phyloP scores from a whole-genome alignment of 2,888 invertebrate species.

The Hirtodrosophila confusa region DNA sequence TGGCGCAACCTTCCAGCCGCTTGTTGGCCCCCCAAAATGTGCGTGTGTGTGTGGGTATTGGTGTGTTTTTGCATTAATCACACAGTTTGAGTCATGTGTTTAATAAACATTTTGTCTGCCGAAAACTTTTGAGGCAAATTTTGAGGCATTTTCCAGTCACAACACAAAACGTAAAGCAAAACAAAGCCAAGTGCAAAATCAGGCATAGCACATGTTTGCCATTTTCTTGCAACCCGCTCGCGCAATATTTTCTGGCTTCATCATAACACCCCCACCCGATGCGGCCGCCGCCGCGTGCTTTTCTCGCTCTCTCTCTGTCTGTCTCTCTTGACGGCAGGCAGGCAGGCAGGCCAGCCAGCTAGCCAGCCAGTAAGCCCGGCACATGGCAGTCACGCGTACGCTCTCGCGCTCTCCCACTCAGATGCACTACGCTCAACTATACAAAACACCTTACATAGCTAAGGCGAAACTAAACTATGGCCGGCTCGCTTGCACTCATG shows the following conservation, averaged over 20 bases:
- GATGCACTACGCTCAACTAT: constrained; percentile 73
- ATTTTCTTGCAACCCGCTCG: constrained; percentile 59
- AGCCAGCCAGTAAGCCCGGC: constrained; percentile 72
- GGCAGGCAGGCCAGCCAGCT: constrained; percentile 31
- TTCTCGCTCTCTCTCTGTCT: constrained; percentile 31
- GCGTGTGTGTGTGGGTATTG: constrained; percentile 5
- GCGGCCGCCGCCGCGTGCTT: constrained; percentile 15
- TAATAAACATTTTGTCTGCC: constrained; percentile 64
- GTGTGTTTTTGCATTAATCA: constrained; percentile 35
- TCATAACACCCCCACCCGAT: constrained; percentile 43
- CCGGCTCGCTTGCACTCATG: constrained; percentile 59
- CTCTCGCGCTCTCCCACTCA: constrained; percentile 76
- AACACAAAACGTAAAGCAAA: constrained; percentile 53
- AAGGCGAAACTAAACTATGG: constrained; percentile 69
- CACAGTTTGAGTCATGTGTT: constrained; percentile 57
- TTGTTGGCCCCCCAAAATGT: constrained; percentile 24
- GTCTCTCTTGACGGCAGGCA: constrained; percentile 29
- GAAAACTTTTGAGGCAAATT: constrained; percentile 23
- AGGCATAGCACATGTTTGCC: constrained; percentile 67
- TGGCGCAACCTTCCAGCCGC: constrained; percentile 68
- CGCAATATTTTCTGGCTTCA: constrained; percentile 47
- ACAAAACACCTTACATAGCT: constrained; percentile 74
- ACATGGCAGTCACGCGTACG: constrained; percentile 66
- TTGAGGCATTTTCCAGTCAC: constrained; percentile 66
- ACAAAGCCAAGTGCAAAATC: constrained; percentile 53